phyloP scores from a whole-genome alignment of 2,888 invertebrate species.

The Acleris cristana region DNA sequence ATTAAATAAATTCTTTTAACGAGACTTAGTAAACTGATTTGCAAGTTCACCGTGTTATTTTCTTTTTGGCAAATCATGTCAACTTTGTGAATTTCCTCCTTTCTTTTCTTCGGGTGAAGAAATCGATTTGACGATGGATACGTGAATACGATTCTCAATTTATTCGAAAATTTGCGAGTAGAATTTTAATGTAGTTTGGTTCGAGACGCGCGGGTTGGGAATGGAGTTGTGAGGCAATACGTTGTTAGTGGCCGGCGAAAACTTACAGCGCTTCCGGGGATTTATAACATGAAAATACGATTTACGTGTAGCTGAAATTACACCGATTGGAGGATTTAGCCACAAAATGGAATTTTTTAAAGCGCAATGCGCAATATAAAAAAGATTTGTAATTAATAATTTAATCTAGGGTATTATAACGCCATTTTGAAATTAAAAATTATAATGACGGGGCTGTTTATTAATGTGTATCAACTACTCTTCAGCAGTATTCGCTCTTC shows the following conservation, averaged over 20 bases:
- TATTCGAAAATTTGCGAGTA: slow-evolving; percentile 63
- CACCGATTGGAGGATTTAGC: too few species aligned
- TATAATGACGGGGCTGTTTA: too few species aligned
- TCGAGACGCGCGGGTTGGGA: slow-evolving; percentile 31
- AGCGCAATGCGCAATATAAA: too few species aligned
- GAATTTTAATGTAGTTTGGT: slow-evolving; percentile 61
- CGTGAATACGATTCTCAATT: slow-evolving; percentile 66
- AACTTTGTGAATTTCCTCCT: slow-evolving; percentile 51
- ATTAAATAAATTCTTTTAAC: slow-evolving; percentile 28
- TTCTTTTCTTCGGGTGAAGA: slow-evolving; percentile 56
- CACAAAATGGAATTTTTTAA: background rate
- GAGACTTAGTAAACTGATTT: slow-evolving; percentile 31
- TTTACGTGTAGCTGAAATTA: background rate
- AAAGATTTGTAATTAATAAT: too few species aligned
- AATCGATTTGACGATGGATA: slow-evolving; percentile 65
- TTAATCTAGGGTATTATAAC: too few species aligned
- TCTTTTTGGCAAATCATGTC: slow-evolving; percentile 56
- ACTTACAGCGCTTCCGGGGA: slow-evolving; percentile 50
- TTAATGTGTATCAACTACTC: too few species aligned
- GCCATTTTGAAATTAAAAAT: too few species aligned
- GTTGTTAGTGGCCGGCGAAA: slow-evolving; percentile 52
- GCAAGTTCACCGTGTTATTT: slow-evolving; percentile 47
- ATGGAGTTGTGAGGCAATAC: slow-evolving; percentile 45
- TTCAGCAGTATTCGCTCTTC: too few species aligned
- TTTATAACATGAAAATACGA: slow-evolving; percentile 42